Conservation (phyloP, 1,140 invertebrate species). For the Eupristina koningsbergeri region DNA sequence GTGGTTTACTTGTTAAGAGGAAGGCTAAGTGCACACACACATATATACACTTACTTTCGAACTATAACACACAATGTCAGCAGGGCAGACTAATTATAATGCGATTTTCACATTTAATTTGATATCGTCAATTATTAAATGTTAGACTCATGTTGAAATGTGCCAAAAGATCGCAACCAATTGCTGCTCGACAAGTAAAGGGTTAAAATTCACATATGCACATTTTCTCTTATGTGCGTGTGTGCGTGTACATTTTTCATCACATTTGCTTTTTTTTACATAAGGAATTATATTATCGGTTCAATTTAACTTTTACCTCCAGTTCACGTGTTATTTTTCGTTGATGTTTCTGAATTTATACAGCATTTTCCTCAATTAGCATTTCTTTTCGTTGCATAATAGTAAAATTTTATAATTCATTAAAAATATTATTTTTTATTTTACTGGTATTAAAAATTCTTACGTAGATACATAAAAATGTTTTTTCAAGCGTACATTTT, state of each 20-base stretch:
- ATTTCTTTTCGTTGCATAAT: not conserved
- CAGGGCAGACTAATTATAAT: conserved; percentile 33
- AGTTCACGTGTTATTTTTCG: not conserved
- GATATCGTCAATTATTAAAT: conserved; percentile 43
- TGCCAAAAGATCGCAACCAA: not conserved
- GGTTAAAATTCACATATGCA: conserved; percentile 33
- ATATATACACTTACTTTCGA: not conserved
- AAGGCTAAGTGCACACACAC: conserved; percentile 1
- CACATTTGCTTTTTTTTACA: conserved; percentile 18
- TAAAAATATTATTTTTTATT: not conserved
- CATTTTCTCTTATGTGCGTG: conserved; percentile 31
- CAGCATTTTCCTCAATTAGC: not conserved
- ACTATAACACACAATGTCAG: not conserved
- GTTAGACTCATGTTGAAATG: not conserved
- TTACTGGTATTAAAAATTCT: not conserved
- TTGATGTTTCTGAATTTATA: not conserved
- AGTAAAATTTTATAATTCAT: not conserved
- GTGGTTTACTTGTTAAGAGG: not conserved
- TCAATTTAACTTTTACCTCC: not conserved
- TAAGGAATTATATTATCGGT: not conserved
- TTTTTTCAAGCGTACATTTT: too few relatives aligned
- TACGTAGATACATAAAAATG: not conserved
- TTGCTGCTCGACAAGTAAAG: conserved; percentile 1
- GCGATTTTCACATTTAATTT: conserved; percentile 44
- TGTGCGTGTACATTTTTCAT: not conserved